Evolutionary conservation across 2,113 vertebrate species (phyloP).

Genomic region (Oplegnathus fasciatus): DNA sequence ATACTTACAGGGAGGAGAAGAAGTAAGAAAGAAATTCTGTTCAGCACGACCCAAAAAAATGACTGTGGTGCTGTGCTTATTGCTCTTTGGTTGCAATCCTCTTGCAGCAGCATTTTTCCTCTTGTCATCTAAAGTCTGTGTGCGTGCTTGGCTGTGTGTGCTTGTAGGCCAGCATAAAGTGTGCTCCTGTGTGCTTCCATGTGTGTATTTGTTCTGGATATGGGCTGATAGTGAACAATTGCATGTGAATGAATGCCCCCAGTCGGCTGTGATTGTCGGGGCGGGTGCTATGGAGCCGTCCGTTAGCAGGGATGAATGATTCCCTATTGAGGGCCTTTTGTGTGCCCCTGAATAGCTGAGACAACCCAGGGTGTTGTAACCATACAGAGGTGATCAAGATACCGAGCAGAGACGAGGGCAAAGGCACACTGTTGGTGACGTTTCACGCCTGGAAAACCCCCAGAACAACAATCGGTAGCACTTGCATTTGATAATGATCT

Average conservation of each 20-base stretch:
- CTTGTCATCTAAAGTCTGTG: conserved; percentile 23
- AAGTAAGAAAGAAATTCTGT: background rate
- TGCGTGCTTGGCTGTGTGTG: conserved; percentile 13
- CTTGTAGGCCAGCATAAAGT: conserved; percentile 11
- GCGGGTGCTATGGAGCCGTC: conserved; percentile 40
- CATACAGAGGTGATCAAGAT: conserved; percentile 50
- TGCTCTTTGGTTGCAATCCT: conserved; percentile 51
- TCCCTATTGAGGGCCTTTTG: conserved; percentile 64
- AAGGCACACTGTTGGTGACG: background rate
- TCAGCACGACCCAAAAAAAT: background rate
- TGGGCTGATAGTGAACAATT: conserved; percentile 60
- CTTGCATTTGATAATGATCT: conserved; percentile 61
- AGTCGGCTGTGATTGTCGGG: conserved; percentile 63
- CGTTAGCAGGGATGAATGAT: conserved; percentile 55
- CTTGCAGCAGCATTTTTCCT: conserved; percentile 40
- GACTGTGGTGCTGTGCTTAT: background rate
- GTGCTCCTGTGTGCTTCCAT: conserved; percentile 27
- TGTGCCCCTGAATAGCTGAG: conserved; percentile 62
- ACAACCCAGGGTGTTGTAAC: conserved; percentile 42
- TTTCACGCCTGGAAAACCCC: background rate
- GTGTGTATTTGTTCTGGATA: conserved; percentile 48
- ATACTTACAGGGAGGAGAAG: background rate
- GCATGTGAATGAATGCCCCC: conserved; percentile 57
- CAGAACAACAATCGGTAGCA: conserved; percentile 16
- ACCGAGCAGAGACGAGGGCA: background rate